These are phyloP conservation scores for Lasioglossum lativentre DNA, from an alignment of 2,888 invertebrate species.

Conservation along the genomic window DNA sequence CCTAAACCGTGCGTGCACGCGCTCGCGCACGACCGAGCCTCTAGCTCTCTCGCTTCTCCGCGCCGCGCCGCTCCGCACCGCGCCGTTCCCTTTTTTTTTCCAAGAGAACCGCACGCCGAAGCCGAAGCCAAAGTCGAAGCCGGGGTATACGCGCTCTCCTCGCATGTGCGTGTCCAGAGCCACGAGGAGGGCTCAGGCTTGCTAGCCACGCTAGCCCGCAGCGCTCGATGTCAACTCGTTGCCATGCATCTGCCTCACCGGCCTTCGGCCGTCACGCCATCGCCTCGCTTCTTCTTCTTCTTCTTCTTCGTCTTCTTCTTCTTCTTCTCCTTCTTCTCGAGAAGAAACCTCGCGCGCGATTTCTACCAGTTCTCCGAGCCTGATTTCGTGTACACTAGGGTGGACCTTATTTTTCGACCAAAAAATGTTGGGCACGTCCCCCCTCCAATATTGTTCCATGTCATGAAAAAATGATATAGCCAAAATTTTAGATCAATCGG, in stretches of 20 bases:
- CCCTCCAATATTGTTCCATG: too few species aligned
- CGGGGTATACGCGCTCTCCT: constrained; percentile 36
- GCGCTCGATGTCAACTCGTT: constrained; percentile 78
- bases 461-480: too few species aligned
- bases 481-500: too few species aligned
- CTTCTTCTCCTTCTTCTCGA: not conserved
- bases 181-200: constrained; percentile 26
- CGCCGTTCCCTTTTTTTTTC: constrained; percentile 54
- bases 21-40: constrained; percentile 67
- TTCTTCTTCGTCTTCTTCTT: not conserved
- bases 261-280: constrained; percentile 76
- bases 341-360: constrained; percentile 24
- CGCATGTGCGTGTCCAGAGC: constrained; percentile 59
- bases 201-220: constrained; percentile 75
- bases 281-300: constrained; percentile 24
- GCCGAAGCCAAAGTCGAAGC: not conserved
- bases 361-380: constrained; percentile 16
- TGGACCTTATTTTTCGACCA: too few species aligned
- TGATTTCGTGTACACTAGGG: constrained; percentile 16
- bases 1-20: constrained; percentile 63
- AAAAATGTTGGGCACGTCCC: too few species aligned
- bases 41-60: constrained; percentile 16
- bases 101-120: constrained; percentile 46
- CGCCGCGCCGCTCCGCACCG: not conserved
- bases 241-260: constrained; percentile 76